Conservation (phyloP, 2,888 invertebrate species). For the Leptodirus hochenwartii region DNA sequence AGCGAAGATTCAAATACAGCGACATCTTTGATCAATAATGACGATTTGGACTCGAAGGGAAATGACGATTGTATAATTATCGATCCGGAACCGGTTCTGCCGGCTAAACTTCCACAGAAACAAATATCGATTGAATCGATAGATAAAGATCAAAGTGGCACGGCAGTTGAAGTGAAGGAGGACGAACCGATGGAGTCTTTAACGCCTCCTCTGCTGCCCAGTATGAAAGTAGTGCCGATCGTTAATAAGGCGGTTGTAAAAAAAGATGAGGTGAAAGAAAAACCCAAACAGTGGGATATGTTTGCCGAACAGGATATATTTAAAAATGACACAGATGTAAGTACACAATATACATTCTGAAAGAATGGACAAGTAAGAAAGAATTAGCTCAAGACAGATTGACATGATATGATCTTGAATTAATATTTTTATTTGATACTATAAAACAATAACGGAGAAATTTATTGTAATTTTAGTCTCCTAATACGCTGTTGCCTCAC, state of each 20-base stretch:
- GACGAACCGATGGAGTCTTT: conserved; percentile 16
- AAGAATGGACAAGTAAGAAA: too few relatives aligned
- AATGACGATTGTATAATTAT: too few relatives aligned
- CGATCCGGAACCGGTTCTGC: too few relatives aligned
- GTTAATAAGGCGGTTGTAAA: conserved; percentile 11
- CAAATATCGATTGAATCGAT: conserved; percentile 7
- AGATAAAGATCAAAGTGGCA: too few relatives aligned
- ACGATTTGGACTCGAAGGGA: conserved; percentile 21
- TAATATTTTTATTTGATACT: conserved; percentile 5
- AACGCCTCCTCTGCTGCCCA: conserved; percentile 26
- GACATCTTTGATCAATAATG: conserved; percentile 18
- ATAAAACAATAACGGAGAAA: too few relatives aligned
- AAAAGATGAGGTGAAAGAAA: conserved; percentile 22
- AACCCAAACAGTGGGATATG: conserved; percentile 64
- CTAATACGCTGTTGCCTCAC: too few relatives aligned
- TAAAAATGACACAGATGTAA: conserved; percentile 24
- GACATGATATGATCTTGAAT: neutral
- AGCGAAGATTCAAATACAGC: conserved; percentile 37
- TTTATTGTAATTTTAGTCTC: conserved; percentile 35
- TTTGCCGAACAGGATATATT: conserved; percentile 85
- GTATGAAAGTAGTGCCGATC: conserved; percentile 25
- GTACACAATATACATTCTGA: conserved; percentile 10
- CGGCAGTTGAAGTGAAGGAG: conserved; percentile 9
- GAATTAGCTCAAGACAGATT: neutral
- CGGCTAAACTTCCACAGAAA: conserved; percentile 20